phyloP scores from a whole-genome alignment of 2,888 invertebrate species.

The Eupithecia inturbata region DNA sequence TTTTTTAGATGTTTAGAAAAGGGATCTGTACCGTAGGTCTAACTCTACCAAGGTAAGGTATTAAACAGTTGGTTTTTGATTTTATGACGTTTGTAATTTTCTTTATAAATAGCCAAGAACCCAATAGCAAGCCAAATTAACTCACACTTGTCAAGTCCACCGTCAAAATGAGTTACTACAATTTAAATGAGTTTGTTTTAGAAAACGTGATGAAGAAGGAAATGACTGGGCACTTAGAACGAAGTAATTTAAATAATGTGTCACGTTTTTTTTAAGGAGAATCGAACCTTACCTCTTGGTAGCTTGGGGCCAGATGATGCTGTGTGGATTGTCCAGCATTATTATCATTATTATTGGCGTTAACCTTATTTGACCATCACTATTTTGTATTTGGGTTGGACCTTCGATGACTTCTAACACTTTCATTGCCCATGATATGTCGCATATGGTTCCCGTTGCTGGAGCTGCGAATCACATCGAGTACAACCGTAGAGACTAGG shows the following conservation, averaged over 20 bases:
- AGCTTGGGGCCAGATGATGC: too few relatives aligned
- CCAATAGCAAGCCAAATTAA: neutral
- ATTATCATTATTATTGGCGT: too few relatives aligned
- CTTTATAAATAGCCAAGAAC: neutral
- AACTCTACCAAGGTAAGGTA: too few relatives aligned
- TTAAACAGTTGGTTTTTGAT: too few relatives aligned
- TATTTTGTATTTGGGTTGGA: neutral
- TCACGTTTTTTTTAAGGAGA: neutral
- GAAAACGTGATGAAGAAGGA: slow-evolving; percentile 40
- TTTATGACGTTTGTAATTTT: too few relatives aligned
- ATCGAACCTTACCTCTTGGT: neutral
- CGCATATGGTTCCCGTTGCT: neutral
- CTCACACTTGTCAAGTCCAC: slow-evolving; percentile 18
- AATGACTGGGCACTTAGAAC: slow-evolving; percentile 31
- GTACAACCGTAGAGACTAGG: neutral
- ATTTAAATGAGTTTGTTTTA: slow-evolving; percentile 35
- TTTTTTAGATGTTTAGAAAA: too few relatives aligned
- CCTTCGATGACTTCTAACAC: neutral
- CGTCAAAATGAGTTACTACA: slow-evolving; percentile 27
- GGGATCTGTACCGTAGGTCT: too few relatives aligned
- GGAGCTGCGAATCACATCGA: neutral
- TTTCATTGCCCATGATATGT: neutral
- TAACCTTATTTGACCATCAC: neutral
- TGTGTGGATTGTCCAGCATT: too few relatives aligned
- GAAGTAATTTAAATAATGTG: neutral